phyloP scores from a whole-genome alignment of 2,888 invertebrate genomes.

The Linnaemya tessellans region DNA sequence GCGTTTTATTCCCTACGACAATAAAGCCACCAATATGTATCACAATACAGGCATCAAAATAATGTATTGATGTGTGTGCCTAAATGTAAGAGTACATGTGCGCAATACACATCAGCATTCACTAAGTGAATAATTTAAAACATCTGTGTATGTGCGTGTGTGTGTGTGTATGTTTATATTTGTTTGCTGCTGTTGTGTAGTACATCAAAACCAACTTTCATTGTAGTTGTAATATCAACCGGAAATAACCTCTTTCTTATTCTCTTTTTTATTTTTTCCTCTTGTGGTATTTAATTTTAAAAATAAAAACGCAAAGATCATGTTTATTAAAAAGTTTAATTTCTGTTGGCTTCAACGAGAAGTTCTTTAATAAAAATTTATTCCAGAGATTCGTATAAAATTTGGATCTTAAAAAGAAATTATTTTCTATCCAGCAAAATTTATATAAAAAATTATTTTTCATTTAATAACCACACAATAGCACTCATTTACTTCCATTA shows the following conservation, averaged over 20 bases:
- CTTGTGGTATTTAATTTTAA: conserved; percentile 23
- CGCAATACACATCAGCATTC: conserved; percentile 1
- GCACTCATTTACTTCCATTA: too few relatives aligned
- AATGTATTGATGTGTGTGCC: too few relatives aligned
- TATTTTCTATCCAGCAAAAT: too few relatives aligned
- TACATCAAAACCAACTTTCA: background rate
- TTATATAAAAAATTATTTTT: too few relatives aligned
- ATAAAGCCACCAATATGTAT: conserved; percentile 10
- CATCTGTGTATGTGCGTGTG: background rate
- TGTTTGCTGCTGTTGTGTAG: conserved; percentile 7
- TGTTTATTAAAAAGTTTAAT: background rate
- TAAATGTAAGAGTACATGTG: background rate
- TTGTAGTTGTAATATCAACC: conserved; percentile 37
- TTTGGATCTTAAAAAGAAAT: too few relatives aligned
- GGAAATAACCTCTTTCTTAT: conserved; percentile 56
- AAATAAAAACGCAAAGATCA: conserved; percentile 10
- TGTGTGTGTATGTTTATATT: background rate
- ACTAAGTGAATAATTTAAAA: background rate
- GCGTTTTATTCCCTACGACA: conserved; percentile 23
- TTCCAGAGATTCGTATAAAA: too few relatives aligned
- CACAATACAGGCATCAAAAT: too few relatives aligned
- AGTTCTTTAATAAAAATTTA: background rate
- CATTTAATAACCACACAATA: too few relatives aligned
- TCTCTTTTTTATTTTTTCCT: background rate
- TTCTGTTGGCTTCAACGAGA: background rate